Evolutionary conservation across 2,888 invertebrate species (phyloP), one percentile per base, ranked within the genome.

Genomic region (Leucozona laternaria): DNA sequence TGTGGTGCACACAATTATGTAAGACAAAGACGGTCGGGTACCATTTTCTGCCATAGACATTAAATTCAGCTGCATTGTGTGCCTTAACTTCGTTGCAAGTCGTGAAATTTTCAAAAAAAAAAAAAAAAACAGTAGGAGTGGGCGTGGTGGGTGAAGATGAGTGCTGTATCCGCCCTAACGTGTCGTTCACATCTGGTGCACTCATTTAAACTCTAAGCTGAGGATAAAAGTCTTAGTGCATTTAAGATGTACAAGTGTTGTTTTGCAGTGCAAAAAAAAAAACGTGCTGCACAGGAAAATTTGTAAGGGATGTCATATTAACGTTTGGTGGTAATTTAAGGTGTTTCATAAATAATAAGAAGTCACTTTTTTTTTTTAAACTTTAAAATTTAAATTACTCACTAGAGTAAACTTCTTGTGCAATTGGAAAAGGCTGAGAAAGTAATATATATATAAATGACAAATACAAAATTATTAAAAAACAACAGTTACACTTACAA

Each of bases 1-100:
- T 70, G 53, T 70, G 53, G 34, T 53, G 37, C 22, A 53, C 37
- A 37, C 37, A 64, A 64, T 64, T 37, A 58, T 58, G 58, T 34
- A 37, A 60, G 13, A 60, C 4, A 37, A 37, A 60, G 13, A 60
- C 4, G 58, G 8, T 37, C 0, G 17, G 6, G 6, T 31, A 64
- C 7, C 7, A 2, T 8, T 45, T 17, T 20, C 31, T 48, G 25
- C 7, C 62, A 62, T 25, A 62, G 31, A 64, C 45, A 64, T 64
- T 62, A 43, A 11, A 11, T 62, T 25, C 62, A 48, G 31, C 45
- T 64, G 64, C 64, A 64, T 11, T 17, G 5, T 28, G 43, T 11
- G 40, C 60, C 8, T 25, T 40, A 40, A n/a, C 15, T 22, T 60
- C 40, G 22, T 60, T 25, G 0, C 28, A 28, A 25, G 28, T 6